A percentile compares a stretch with the other conserved stretches of the same genome.
phyloP scores from a whole-genome alignment of 1,140 invertebrate genomes.

The Ceratina calcarata region DNA sequence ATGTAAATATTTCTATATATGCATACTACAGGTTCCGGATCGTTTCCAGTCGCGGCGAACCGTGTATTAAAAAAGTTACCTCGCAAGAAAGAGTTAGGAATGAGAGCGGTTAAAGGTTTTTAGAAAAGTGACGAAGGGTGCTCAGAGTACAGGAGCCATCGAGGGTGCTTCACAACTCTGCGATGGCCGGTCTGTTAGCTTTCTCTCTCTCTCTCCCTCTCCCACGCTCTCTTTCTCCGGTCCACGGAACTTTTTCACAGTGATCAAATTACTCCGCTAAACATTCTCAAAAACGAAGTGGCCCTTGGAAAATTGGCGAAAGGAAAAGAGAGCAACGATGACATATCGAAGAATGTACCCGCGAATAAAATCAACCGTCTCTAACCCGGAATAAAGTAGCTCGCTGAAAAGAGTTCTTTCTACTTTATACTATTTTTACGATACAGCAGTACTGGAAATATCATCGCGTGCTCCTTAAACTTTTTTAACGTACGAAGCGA shows the following conservation, averaged over 20 bases:
- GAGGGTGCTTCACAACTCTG: constrained; percentile 17
- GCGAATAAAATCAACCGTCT: not conserved
- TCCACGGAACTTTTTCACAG: constrained; percentile 38
- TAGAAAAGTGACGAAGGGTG: constrained; percentile 23
- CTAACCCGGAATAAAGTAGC: not conserved
- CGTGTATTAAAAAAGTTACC: constrained; percentile 14
- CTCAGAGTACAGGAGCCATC: constrained; percentile 31
- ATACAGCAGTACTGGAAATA: too few relatives aligned
- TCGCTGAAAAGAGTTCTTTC: too few relatives aligned
- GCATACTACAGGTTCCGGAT: not conserved
- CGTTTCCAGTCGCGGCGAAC: not conserved
- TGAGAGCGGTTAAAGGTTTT: constrained; percentile 34
- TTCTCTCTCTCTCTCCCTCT: too few relatives aligned
- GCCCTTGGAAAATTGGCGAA: not conserved
- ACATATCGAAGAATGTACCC: too few relatives aligned
- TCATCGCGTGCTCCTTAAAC: too few relatives aligned
- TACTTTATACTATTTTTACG: too few relatives aligned
- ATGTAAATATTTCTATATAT: too few relatives aligned
- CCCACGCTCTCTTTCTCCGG: not conserved
- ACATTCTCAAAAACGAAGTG: not conserved
- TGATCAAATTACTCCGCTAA: constrained; percentile 48
- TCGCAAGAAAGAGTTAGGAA: not conserved
- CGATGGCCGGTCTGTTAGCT: not conserved
- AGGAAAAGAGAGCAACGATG: not conserved
- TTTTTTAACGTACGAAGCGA: too few relatives aligned